These are phyloP conservation scores for Drosophila baimaii DNA, from an alignment of 1,140 invertebrate genomes.

Conservation along the genomic window DNA sequence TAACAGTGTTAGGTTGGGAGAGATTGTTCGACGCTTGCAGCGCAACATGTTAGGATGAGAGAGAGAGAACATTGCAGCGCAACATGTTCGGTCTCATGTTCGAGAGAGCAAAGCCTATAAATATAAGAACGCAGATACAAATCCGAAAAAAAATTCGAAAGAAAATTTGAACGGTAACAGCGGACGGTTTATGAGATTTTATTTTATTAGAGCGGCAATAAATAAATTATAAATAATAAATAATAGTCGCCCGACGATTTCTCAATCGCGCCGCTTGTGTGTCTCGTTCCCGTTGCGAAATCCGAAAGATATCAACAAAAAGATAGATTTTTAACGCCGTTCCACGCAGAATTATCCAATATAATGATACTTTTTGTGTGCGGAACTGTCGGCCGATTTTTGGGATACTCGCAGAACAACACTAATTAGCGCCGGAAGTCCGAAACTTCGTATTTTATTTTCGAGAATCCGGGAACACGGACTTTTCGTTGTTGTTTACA, in stretches of 20 bases:
- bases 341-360: slow-evolving; percentile 4
- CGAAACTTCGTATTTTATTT: slow-evolving; percentile 55
- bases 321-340: slow-evolving; percentile 19
- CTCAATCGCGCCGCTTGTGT: slow-evolving; percentile 27
- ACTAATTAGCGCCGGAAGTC: slow-evolving; percentile 4
- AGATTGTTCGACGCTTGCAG: not conserved
- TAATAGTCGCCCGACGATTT: slow-evolving; percentile 25
- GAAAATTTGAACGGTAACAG: slow-evolving; percentile 4
- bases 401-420: not conserved
- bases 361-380: slow-evolving; percentile 4
- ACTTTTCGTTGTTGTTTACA: slow-evolving; percentile 46
- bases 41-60: not conserved
- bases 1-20: not conserved
- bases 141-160: not conserved
- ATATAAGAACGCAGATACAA: not conserved
- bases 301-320: slow-evolving; percentile 23
- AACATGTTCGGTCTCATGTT: not conserved
- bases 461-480: slow-evolving; percentile 20
- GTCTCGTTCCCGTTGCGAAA: slow-evolving; percentile 38
- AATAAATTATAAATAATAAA: slow-evolving; percentile 12
- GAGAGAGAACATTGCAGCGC: not conserved
- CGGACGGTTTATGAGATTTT: slow-evolving; percentile 10
- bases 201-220: slow-evolving; percentile 9
- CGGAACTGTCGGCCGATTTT: slow-evolving; percentile 8
- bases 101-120: slow-evolving; percentile 13